Conservation (phyloP, 2,888 invertebrate species). For the Cremastinae sp. region DNA sequence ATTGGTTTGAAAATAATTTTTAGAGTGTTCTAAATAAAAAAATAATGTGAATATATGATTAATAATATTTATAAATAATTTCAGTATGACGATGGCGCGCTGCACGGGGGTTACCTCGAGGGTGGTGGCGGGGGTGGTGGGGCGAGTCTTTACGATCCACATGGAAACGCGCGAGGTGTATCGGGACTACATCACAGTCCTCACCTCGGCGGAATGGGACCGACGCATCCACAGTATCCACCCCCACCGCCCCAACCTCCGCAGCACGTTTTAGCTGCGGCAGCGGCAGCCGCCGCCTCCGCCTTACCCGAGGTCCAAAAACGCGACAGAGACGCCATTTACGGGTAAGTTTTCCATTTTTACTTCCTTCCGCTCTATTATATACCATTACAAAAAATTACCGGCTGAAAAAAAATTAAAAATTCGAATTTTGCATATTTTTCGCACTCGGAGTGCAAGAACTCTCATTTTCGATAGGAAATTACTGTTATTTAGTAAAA, state of each 20-base stretch:
- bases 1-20: too few relatives aligned
- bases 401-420: neutral
- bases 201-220: constrained; percentile 82
- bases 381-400: constrained; percentile 7
- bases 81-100: constrained; percentile 95
- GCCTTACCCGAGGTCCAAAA: constrained; percentile 94
- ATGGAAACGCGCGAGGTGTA: constrained; percentile 84
- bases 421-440: neutral
- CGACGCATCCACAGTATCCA: constrained; percentile 87
- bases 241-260: constrained; percentile 84
- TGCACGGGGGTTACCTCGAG: constrained; percentile 95
- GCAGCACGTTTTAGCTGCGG: constrained; percentile 91
- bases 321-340: constrained; percentile 98
- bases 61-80: constrained; percentile 22
- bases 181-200: constrained; percentile 83
- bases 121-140: constrained; percentile 84
- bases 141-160: constrained; percentile 88
- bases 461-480: too few relatives aligned
- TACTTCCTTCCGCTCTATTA: constrained; percentile 54
- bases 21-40: neutral
- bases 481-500: too few relatives aligned
- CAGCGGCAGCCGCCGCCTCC: constrained; percentile 81
- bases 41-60: neutral
- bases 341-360: constrained; percentile 89
- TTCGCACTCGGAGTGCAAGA: too few relatives aligned